Base-by-base conservation (phyloP, 2,888 invertebrate species). In the Melikaiella ostensackeni region DNA sequence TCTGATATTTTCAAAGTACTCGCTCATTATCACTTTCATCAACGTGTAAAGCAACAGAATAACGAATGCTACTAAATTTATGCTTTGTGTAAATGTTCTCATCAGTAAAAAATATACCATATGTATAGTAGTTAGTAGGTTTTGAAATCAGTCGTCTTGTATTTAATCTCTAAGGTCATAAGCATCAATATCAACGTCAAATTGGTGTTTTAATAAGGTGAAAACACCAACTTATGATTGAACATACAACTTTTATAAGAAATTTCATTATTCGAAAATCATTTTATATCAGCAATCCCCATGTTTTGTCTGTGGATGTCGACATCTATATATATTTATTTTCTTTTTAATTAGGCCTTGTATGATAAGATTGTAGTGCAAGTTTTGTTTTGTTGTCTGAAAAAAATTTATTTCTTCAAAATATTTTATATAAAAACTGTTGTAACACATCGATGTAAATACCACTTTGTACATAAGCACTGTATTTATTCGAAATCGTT, bases 391-490 rank as follows among this genome's bases (percentile, higher is more conserved):
- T 24, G 57, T 24, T 57, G 13, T 24, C 24, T n/a, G n/a, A 50
- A 57, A 57, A 57, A 24, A 57, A n/a, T 57, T 57, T 57, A 24
- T 57, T 57, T 24, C 57, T 57, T 57, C 13, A 50, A 24, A 57
- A 24, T 57, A 57, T 57, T 24, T 57, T 57, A 80, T 85, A 83
- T 82, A 81, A 82, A 83, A 80, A 82, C 81, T 82, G 87, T 85
- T 88, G 84, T 84, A 87, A 84, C 83, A 80, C 79, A 81, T 86
- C 79, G 61, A 81, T 91, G 89, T 90, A 89, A 88, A 90, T 90
- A 89, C 77, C 82, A 86, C 84, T 81, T 78, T 90, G 90, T 90
- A 90, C 85, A 91, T 90, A 89, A 82, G 83, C 86, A 88, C 84
- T 88, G 87, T 88, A 89, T 88, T 87, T 89, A 87, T 84, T 79